A percentile compares a stretch with the other conserved stretches of the same genome.
Evolutionary conservation across 2,888 invertebrate genomes (phyloP).

Genomic region (Nymphalis c-album): DNA sequence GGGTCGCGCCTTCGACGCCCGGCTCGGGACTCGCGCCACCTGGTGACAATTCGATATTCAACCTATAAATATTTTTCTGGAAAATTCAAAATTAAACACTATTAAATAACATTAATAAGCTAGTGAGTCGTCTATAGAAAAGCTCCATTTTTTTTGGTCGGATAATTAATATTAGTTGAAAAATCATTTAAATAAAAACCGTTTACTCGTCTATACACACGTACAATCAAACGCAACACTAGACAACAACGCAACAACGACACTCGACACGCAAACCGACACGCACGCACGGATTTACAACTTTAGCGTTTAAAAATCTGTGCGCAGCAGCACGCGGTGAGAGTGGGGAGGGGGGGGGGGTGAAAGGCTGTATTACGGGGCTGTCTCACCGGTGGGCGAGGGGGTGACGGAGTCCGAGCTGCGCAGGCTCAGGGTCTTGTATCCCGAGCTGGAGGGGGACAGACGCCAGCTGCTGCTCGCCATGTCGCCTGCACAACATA

Average conservation of each 20-base stretch:
- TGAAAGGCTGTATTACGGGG: background rate
- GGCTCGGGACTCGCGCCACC: conserved; percentile 46
- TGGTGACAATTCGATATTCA: conserved; percentile 7
- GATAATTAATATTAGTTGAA: too few relatives aligned
- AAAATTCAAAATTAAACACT: too few relatives aligned
- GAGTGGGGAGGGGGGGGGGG: too few relatives aligned
- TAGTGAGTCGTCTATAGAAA: too few relatives aligned
- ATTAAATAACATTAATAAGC: too few relatives aligned
- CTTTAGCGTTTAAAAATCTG: too few relatives aligned
- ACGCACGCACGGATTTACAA: too few relatives aligned
- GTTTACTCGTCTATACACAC: background rate
- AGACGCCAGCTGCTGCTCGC: conserved; percentile 83
- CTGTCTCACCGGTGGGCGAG: conserved; percentile 84
- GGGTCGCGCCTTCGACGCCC: conserved; percentile 39
- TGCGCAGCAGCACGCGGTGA: too few relatives aligned
- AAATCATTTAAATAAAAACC: too few relatives aligned
- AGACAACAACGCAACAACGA: too few relatives aligned
- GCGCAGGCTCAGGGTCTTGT: conserved; percentile 87
- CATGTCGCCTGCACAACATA: conserved; percentile 60
- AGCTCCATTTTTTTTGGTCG: too few relatives aligned
- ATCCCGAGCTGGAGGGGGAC: conserved; percentile 88
- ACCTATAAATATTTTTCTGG: background rate
- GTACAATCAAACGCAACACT: background rate
- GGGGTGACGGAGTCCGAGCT: conserved; percentile 89
- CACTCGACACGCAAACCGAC: too few relatives aligned